Percentiles rank a stretch among this genome's conserved stretches.
Evolutionary conservation across 1,140 invertebrate genomes (phyloP).

Genomic region (Anastrepha ludens): DNA sequence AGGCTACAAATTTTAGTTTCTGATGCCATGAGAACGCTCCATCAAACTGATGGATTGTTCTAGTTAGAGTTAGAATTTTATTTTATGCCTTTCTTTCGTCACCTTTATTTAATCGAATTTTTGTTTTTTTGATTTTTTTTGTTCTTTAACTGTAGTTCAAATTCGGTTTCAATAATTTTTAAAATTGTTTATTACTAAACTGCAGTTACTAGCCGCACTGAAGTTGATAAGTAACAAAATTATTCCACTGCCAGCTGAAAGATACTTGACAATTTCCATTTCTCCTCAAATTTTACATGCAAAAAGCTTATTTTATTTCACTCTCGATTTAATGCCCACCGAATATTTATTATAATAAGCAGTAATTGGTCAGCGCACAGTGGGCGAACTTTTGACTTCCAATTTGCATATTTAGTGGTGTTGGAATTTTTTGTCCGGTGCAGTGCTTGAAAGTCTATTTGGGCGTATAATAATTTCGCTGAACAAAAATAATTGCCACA

Average conservation of each 20-base stretch:
- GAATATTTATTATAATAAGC: constrained; percentile 51
- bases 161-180: too few relatives aligned
- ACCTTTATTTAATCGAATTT: too few relatives aligned
- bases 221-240: not conserved
- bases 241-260: not conserved
- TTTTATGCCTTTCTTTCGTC: too few relatives aligned
- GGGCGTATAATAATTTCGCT: not conserved
- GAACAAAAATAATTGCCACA: not conserved
- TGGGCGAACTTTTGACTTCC: constrained; percentile 47
- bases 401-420: constrained; percentile 31
- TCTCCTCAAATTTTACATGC: not conserved
- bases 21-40: too few relatives aligned
- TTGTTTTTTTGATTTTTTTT: too few relatives aligned
- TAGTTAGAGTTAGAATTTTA: too few relatives aligned
- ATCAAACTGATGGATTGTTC: too few relatives aligned
- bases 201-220: too few relatives aligned
- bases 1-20: too few relatives aligned
- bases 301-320: constrained; percentile 36
- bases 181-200: too few relatives aligned
- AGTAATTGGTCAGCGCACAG: constrained; percentile 38
- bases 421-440: not conserved
- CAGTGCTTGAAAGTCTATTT: not conserved
- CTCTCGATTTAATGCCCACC: not conserved
- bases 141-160: too few relatives aligned
- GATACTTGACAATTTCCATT: not conserved